Percentiles rank a stretch among this genome's conserved stretches.
Evolutionary conservation across 2,888 invertebrate genomes (phyloP).

Genomic region (Cantharis rustica): DNA sequence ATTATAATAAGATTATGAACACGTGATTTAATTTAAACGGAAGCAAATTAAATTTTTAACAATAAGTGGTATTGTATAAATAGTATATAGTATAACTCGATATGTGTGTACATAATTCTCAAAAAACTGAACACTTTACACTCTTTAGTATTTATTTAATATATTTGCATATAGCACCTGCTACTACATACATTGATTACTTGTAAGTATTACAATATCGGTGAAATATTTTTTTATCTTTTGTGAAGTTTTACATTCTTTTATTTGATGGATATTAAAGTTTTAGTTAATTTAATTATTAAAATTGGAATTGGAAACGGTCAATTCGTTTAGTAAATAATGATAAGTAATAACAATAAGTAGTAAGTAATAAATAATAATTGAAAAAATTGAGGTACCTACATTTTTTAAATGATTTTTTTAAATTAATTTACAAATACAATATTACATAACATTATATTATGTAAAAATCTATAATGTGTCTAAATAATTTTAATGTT

Average conservation of each 20-base stretch:
- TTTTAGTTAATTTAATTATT: neutral
- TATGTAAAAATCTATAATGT: too few relatives aligned
- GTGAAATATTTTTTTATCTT: neutral
- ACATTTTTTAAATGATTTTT: too few relatives aligned
- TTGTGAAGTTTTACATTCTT: neutral
- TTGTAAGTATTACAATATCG: neutral
- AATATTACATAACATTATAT: too few relatives aligned
- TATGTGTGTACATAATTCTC: neutral
- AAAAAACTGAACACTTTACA: neutral
- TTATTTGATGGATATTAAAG: neutral
- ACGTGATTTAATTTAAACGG: neutral
- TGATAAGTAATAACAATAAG: too few relatives aligned
- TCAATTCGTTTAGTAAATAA: neutral
- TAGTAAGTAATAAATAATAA: too few relatives aligned
- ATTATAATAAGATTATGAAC: neutral
- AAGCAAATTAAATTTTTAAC: neutral
- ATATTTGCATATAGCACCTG: neutral
- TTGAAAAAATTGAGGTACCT: too few relatives aligned
- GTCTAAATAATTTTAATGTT: too few relatives aligned
- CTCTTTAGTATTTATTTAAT: neutral
- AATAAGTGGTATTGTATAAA: neutral
- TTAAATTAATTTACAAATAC: too few relatives aligned
- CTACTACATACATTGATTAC: neutral
- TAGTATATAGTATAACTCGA: too few relatives aligned
- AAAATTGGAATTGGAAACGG: neutral